phyloP scores from a whole-genome alignment of 2,113 vertebrate genomes.

The Martes martes region DNA sequence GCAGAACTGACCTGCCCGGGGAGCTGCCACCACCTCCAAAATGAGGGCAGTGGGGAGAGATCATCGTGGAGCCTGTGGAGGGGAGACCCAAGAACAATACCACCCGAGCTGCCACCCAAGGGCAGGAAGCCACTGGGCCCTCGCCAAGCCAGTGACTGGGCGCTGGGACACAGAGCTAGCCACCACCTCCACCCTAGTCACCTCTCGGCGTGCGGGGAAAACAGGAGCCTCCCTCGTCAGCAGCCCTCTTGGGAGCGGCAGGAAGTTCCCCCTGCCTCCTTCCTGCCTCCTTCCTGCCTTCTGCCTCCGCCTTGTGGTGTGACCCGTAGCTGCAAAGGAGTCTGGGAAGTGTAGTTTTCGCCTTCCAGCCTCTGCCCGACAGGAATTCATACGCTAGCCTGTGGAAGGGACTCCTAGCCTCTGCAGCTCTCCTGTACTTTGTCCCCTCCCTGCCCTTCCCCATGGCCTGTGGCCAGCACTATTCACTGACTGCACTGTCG shows the following conservation, averaged over 20 bases:
- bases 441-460: not conserved
- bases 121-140: not conserved
- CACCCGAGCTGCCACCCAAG: not conserved
- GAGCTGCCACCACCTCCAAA: not conserved
- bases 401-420: not conserved
- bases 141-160: not conserved
- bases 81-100: not conserved
- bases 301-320: not conserved
- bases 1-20: not conserved
- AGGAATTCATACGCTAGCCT: not conserved
- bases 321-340: not conserved
- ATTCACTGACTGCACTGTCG: not conserved
- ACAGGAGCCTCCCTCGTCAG: not conserved
- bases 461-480: not conserved
- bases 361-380: not conserved
- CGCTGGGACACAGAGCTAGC: not conserved
- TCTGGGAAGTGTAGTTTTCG: not conserved
- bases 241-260: no score
- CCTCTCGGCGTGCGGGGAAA: not conserved
- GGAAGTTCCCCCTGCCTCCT: not conserved
- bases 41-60: not conserved
- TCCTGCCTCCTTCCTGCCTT: not conserved
- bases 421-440: no score
- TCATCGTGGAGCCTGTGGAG: not conserved
- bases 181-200: not conserved